A percentile compares a stretch with the other conserved stretches of the same genome.
Evolutionary conservation across 2,888 invertebrate genomes (phyloP).

Genomic region (Caenorhabditis sulstoni): DNA sequence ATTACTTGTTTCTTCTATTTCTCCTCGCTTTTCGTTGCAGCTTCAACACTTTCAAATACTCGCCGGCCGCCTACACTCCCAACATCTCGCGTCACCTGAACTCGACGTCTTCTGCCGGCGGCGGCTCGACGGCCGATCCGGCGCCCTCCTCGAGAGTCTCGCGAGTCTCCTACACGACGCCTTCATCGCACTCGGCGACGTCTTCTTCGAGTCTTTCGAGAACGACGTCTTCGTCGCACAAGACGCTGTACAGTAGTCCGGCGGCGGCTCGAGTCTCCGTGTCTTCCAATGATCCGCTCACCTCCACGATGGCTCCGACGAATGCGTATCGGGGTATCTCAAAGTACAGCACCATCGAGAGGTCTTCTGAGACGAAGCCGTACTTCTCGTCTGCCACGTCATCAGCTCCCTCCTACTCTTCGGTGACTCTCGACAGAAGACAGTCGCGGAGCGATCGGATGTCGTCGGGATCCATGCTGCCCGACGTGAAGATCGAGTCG

Average conservation of each 20-base stretch:
- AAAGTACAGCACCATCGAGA: slow-evolving; percentile 46
- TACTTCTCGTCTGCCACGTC: slow-evolving; percentile 21
- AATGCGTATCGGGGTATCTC: slow-evolving; percentile 44
- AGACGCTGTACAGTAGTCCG: slow-evolving; percentile 56
- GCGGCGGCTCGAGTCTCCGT: slow-evolving; percentile 57
- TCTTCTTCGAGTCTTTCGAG: slow-evolving; percentile 27
- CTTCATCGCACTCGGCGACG: background rate
- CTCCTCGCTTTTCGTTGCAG: slow-evolving; percentile 7
- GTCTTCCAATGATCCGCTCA: slow-evolving; percentile 47
- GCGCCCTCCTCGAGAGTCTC: background rate
- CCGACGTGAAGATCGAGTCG: slow-evolving; percentile 45
- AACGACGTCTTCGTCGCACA: slow-evolving; percentile 37
- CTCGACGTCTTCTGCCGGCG: slow-evolving; percentile 20
- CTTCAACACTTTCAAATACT: slow-evolving; percentile 55
- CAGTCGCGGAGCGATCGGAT: slow-evolving; percentile 27
- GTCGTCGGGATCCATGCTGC: slow-evolving; percentile 1
- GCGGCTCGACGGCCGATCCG: slow-evolving; percentile 22
- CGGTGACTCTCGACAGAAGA: slow-evolving; percentile 16
- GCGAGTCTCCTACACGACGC: background rate
- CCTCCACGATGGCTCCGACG: slow-evolving; percentile 16
- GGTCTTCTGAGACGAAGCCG: slow-evolving; percentile 26
- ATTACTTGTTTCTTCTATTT: background rate
- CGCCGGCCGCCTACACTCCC: slow-evolving; percentile 52
- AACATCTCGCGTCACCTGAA: slow-evolving; percentile 49
- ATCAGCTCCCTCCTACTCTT: slow-evolving; percentile 12